Base-by-base conservation (phyloP, 2,888 invertebrate species). In the Pantelozetes paolii region DNA sequence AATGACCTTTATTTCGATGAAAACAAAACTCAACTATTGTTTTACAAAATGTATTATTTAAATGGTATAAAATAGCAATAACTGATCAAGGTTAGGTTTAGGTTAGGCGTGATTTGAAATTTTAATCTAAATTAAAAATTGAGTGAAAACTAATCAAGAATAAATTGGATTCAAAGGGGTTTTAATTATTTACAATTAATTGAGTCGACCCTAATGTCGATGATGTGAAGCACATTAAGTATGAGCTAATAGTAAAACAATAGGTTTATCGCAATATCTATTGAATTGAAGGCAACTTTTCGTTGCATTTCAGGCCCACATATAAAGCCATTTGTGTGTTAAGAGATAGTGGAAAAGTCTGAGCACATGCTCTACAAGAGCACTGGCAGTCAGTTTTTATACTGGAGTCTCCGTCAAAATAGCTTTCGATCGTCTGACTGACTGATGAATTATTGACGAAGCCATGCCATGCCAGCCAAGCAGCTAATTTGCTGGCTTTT, bases 381-480 rank as follows among this genome's bases (percentile, higher is more conserved):
- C 13, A 62, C 59, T 62, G 32, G 26, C 32, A 18, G 59, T 18
- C 18, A 32, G 30, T 62, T 62, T 18, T 64, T 20, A 20, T 67
- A n/a, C n/a, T 36, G 1, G 67, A 42, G 42, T 40, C 42, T 67
- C 40, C 40, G 40, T 23, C 15, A 42, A 40, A 67, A 67, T 40
- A 67, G 67, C 23, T 67, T 67, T 67, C 40, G 36, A 62, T 62
- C 59, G 59, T 62, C 59, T 32, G 32, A 62, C 59, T 67, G 67
- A 67, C 67, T 67, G 67, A 67, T 67, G 67, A 67, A 67, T 67
- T 67, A 67, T 67, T 67, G 67, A 67, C 67, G 67, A 67, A 62
- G 32, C 32, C 30, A 32, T 62, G 59, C 59, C 59, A 50, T 50
- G 20, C 50, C 20, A 59, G 32, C 64, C 64, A 32, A 42, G 23